phyloP scores from a whole-genome alignment of 2,113 vertebrate genomes.

The Proterorhinus semilunaris region DNA sequence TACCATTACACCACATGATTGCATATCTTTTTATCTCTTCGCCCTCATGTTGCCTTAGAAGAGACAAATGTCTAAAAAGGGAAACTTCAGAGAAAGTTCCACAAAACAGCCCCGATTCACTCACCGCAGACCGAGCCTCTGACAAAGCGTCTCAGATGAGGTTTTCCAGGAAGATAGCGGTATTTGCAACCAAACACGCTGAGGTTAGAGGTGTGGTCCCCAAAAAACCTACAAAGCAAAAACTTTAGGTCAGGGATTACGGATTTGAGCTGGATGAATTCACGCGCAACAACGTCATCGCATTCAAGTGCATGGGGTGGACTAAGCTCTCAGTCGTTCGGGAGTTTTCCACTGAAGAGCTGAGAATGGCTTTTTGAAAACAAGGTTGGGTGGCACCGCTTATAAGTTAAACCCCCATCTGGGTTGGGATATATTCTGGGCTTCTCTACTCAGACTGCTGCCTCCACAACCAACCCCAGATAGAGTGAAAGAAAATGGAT shows the following conservation, averaged over 20 bases:
- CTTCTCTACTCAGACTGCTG: too few relatives aligned
- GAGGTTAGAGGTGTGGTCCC: constrained; percentile 98
- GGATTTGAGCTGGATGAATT: not conserved
- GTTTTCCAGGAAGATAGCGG: constrained; percentile 96
- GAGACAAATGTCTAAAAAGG: not conserved
- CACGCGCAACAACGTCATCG: too few relatives aligned
- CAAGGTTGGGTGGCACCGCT: too few relatives aligned
- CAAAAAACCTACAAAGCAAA: constrained; percentile 81
- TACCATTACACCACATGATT: not conserved
- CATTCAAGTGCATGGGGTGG: too few relatives aligned
- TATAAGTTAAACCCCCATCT: too few relatives aligned
- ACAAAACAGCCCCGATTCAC: constrained; percentile 43
- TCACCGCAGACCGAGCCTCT: constrained; percentile 96
- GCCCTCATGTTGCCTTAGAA: not conserved
- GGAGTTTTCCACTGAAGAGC: too few relatives aligned
- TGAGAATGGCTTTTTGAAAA: too few relatives aligned
- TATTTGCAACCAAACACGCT: constrained; percentile 99
- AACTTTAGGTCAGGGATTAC: not conserved
- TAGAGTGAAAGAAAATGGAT: too few relatives aligned
- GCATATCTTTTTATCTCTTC: constrained; percentile 5
- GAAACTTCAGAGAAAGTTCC: not conserved
- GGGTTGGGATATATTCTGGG: too few relatives aligned
- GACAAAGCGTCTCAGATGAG: constrained; percentile 91
- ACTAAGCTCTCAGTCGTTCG: too few relatives aligned
- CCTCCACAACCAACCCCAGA: too few relatives aligned